Evolutionary conservation across 1,140 invertebrate genomes (phyloP).

Genomic region (Euura lappo): DNA sequence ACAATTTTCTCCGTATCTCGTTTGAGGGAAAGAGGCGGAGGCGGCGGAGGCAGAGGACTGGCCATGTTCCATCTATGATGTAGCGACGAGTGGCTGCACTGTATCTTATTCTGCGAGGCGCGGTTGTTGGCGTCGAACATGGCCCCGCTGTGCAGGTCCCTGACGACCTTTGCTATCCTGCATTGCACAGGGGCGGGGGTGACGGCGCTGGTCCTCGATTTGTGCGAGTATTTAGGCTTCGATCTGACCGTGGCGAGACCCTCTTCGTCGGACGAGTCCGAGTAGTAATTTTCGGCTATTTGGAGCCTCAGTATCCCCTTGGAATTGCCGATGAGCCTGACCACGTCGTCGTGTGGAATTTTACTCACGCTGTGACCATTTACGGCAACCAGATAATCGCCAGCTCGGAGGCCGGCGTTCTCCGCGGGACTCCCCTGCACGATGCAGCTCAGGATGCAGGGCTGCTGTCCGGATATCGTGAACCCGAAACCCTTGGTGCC

Average conservation of each 20-base stretch:
- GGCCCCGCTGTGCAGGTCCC: conserved; percentile 63
- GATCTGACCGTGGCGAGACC: conserved; percentile 59
- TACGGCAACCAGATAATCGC: conserved; percentile 90
- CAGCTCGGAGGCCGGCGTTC: conserved; percentile 83
- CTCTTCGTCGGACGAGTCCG: conserved; percentile 84
- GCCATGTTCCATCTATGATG: conserved; percentile 56
- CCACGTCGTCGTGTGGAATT: conserved; percentile 91
- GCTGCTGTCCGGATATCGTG: conserved; percentile 92
- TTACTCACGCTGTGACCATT: conserved; percentile 89
- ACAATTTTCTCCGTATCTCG: conserved; percentile 68
- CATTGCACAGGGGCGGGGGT: conserved; percentile 45
- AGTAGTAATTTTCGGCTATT: conserved; percentile 88
- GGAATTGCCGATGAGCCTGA: conserved; percentile 85
- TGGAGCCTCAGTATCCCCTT: conserved; percentile 80
- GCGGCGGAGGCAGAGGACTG: conserved; percentile 54
- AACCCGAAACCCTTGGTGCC: conserved; percentile 90
- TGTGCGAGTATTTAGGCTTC: conserved; percentile 71
- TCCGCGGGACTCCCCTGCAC: conserved; percentile 85
- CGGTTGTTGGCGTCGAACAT: conserved; percentile 55
- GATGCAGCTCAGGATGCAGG: conserved; percentile 88
- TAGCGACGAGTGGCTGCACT: conserved; percentile 42
- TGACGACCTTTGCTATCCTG: conserved; percentile 62
- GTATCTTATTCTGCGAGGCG: conserved; percentile 37
- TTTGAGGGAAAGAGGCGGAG: conserved; percentile 51
- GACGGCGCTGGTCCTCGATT: conserved; percentile 39